These are phyloP conservation scores for Pelecanus crispus DNA, from an alignment of 2,113 vertebrate genomes.

Conservation along the genomic window DNA sequence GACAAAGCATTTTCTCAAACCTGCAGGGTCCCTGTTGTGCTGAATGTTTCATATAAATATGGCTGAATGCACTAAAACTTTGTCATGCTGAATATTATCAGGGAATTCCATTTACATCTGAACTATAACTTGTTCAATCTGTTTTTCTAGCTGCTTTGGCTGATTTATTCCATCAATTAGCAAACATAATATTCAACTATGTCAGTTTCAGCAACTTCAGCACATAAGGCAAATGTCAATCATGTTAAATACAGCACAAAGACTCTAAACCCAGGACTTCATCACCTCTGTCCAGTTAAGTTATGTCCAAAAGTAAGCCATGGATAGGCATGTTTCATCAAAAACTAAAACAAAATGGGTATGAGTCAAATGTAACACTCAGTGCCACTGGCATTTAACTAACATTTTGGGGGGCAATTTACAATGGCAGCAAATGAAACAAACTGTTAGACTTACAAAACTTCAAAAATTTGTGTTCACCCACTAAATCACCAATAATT, in stretches of 20 bases:
- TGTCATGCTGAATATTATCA: background rate
- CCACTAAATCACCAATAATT: background rate
- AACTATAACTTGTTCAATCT: background rate
- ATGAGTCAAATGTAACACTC: background rate
- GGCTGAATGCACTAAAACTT: background rate
- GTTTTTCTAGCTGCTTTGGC: background rate
- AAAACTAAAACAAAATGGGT: background rate
- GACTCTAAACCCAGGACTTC: background rate
- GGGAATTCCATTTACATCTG: background rate
- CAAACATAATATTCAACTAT: background rate
- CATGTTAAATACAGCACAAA: background rate
- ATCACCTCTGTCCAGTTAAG: background rate
- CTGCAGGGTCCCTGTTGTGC: background rate
- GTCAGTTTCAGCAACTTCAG: background rate
- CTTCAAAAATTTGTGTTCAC: background rate
- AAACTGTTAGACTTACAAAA: background rate
- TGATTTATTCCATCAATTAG: background rate
- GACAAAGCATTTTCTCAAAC: background rate
- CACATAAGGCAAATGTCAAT: background rate
- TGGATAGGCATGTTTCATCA: background rate
- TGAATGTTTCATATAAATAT: conserved; percentile 19
- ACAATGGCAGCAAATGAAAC: background rate
- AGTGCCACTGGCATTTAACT: background rate
- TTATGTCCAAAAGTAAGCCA: background rate
- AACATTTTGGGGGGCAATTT: background rate